Evolutionary conservation across 2,797 vertebrate genomes (phyloP).

Genomic region (Halcyon chelicuti): DNA sequence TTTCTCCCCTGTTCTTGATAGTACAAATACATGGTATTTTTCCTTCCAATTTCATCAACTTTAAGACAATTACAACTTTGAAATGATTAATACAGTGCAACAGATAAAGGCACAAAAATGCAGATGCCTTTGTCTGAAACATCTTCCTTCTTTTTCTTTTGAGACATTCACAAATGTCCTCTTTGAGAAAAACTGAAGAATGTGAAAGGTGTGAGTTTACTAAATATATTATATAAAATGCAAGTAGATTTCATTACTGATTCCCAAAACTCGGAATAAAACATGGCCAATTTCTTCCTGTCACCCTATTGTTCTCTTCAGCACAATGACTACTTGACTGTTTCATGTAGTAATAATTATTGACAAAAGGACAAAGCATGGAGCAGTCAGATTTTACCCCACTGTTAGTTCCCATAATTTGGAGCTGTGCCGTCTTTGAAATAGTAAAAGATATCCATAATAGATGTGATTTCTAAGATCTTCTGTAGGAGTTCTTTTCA

Average conservation of each 20-base stretch:
- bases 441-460: slow-evolving; percentile 69
- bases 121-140: not conserved
- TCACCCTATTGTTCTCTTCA: not conserved
- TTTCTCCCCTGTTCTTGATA: not conserved
- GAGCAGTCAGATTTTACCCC: slow-evolving; percentile 41
- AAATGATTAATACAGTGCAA: not conserved
- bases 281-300: not conserved
- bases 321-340: slow-evolving; percentile 57
- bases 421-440: slow-evolving; percentile 53
- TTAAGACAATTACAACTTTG: not conserved
- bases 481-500: slow-evolving; percentile 65
- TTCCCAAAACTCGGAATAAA: not conserved
- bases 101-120: not conserved
- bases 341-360: slow-evolving; percentile 65
- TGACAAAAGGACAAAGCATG: slow-evolving; percentile 53
- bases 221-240: not conserved
- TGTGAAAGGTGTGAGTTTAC: not conserved
- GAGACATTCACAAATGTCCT: not conserved
- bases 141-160: not conserved
- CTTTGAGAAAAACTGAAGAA: not conserved
- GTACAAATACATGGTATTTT: not conserved
- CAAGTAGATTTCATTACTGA: not conserved
- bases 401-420: slow-evolving; percentile 71
- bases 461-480: slow-evolving; percentile 72
- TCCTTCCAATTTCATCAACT: not conserved